Base-by-base conservation (phyloP, 2,797 vertebrate genomes). In the Spinus olivaceus region DNA sequence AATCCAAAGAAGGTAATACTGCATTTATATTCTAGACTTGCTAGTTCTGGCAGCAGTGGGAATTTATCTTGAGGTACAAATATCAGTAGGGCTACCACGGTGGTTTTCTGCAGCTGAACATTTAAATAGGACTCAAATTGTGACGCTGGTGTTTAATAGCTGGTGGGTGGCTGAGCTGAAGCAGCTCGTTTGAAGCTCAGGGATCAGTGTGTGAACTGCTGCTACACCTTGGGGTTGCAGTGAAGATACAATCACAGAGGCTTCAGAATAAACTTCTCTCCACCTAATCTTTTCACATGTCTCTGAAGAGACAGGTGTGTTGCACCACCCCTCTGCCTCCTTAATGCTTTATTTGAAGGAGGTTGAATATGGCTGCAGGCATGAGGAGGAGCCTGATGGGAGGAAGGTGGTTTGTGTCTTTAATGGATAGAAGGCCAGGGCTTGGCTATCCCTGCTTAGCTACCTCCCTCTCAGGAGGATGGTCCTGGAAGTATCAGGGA, bases 91-190 rank as follows among this genome's bases (percentile, higher is more conserved):
- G 77, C 76, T 69, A 30, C 84, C 61, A 4, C 0, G 2, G 66
- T 86, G 85, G 87, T 91, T 94, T 94, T 83, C 73, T 92, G 61
- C 66, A 88, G 77, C 85, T 83, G 80, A 81, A 56, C 51, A 81
- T 94, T 92, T 86, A 88, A 90, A 81, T 49, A 28, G 17, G 22
- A 73, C 49, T 33, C 73, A 46, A 53, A 44, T 16, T 56, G 66
- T 71, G 85, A 88, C 3, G 85, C 80, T 7, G 60, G 47, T 21
- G 59, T 86, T 88, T 59, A 83, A 44, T 21, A 78, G 77, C 54
- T 82, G 14, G 95, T 96, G 94, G 95, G 94, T 88, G 96, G 94
- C 91, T 95, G 91, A 94, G 94, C 82, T 61, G 85, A 74, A 83
- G 72, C 72, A 59, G 82, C 69, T 93, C 0, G 10, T 95, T 92